These are phyloP conservation scores for Etia nguti DNA, from an alignment of 2,113 vertebrate genomes.

Conservation along the genomic window DNA sequence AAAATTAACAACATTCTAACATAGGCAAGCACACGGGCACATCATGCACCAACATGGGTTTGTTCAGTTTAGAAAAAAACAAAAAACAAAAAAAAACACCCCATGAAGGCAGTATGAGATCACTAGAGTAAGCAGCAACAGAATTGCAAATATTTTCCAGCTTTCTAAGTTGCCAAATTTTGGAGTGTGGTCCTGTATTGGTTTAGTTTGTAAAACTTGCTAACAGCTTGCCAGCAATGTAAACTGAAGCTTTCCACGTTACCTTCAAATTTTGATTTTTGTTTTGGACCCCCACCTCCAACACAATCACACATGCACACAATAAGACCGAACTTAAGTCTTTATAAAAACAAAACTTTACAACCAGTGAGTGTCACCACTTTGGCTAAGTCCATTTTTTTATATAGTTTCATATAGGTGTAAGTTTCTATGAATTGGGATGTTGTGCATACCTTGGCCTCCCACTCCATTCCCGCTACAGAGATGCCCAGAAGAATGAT, in stretches of 20 bases:
- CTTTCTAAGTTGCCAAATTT: background rate
- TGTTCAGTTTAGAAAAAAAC: rapidly evolving
- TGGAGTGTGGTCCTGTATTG: background rate
- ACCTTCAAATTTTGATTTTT: background rate
- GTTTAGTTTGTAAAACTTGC: background rate
- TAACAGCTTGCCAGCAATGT: background rate
- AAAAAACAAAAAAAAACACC: background rate
- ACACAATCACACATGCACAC: background rate
- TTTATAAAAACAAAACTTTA: background rate
- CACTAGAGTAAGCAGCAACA: background rate
- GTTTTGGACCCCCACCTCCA: background rate
- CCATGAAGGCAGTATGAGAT: background rate
- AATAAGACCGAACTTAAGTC: background rate
- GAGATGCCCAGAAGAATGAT: constrained; percentile 92
- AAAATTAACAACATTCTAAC: background rate
- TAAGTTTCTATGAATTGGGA: background rate
- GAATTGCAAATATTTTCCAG: background rate
- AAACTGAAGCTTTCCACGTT: background rate
- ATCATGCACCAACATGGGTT: background rate
- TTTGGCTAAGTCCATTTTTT: background rate
- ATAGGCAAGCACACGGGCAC: background rate
- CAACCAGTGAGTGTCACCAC: background rate
- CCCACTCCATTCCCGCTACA: constrained; percentile 98
- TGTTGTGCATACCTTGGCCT: constrained; percentile 83
- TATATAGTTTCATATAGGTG: background rate